A percentile compares a stretch with the other conserved stretches of the same genome.
phyloP scores from a whole-genome alignment of 2,797 vertebrate species.

The Taenioides sp. region DNA sequence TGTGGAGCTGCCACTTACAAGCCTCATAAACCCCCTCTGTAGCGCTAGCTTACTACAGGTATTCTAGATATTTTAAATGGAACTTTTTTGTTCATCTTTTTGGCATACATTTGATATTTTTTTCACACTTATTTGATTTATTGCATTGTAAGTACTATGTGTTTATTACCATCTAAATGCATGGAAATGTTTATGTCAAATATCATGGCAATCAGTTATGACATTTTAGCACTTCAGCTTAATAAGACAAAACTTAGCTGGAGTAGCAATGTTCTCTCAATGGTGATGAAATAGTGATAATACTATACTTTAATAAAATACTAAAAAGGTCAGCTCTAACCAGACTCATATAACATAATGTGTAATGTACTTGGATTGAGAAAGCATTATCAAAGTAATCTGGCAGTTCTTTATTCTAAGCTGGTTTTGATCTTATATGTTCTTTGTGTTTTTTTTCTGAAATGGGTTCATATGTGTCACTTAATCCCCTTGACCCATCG shows the following conservation, averaged over 20 bases:
- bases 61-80: neutral
- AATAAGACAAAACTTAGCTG: no score
- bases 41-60: constrained; percentile 9
- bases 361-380: neutral
- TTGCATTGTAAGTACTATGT: neutral
- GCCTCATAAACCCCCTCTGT: constrained; percentile 16
- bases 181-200: neutral
- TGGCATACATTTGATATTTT: constrained; percentile 3
- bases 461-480: constrained; percentile 3
- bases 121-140: neutral
- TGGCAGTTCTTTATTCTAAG: neutral
- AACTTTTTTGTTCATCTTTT: neutral
- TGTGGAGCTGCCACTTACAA: constrained; percentile 22
- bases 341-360: neutral
- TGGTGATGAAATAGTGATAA: no score
- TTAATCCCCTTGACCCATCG: constrained; percentile 22
- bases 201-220: neutral
- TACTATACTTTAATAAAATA: no score
- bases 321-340: neutral
- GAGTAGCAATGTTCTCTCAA: no score
- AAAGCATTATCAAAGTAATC: neutral
- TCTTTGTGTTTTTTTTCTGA: neutral
- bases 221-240: no score
- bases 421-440: neutral
- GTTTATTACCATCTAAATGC: neutral